Percentiles rank a stretch among this genome's conserved stretches.
Conservation (phyloP, 1,140 invertebrate genomes). For the Apis florea region DNA sequence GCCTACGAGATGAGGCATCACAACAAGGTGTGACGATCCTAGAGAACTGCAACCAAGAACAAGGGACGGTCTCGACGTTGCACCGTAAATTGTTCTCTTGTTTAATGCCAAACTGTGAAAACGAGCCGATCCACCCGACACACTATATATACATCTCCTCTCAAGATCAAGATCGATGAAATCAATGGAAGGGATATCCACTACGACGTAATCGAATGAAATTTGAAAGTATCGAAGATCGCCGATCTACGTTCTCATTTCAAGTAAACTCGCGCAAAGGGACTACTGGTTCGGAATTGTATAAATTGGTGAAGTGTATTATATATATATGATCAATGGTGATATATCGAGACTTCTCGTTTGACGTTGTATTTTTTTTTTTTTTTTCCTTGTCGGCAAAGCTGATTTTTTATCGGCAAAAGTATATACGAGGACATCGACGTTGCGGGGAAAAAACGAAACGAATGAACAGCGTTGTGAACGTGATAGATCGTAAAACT, state of each 20-base stretch:
- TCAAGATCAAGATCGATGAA: constrained; percentile 38
- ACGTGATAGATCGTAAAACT: constrained; percentile 24
- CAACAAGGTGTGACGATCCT: constrained; percentile 82
- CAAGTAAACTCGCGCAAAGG: constrained; percentile 2
- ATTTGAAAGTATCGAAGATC: constrained; percentile 44
- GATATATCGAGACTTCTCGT: constrained; percentile 23
- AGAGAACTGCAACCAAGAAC: constrained; percentile 50
- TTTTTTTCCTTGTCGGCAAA: background rate
- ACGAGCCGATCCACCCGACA: constrained; percentile 51
- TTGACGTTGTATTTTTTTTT: background rate
- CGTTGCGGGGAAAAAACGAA: background rate
- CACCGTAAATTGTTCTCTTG: constrained; percentile 51
- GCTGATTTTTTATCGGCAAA: background rate
- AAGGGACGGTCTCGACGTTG: constrained; percentile 44
- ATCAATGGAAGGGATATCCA: background rate
- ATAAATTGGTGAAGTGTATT: constrained; percentile 33
- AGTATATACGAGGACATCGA: background rate
- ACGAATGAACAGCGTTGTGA: background rate
- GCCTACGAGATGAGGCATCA: constrained; percentile 81
- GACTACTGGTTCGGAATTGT: constrained; percentile 26
- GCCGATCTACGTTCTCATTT: constrained; percentile 47
- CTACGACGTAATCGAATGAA: constrained; percentile 16
- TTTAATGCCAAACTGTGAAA: constrained; percentile 60
- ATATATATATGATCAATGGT: constrained; percentile 36
- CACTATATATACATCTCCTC: constrained; percentile 17